phyloP scores from a whole-genome alignment of 2,797 vertebrate species.

The Heteromormyrus szaboi region DNA sequence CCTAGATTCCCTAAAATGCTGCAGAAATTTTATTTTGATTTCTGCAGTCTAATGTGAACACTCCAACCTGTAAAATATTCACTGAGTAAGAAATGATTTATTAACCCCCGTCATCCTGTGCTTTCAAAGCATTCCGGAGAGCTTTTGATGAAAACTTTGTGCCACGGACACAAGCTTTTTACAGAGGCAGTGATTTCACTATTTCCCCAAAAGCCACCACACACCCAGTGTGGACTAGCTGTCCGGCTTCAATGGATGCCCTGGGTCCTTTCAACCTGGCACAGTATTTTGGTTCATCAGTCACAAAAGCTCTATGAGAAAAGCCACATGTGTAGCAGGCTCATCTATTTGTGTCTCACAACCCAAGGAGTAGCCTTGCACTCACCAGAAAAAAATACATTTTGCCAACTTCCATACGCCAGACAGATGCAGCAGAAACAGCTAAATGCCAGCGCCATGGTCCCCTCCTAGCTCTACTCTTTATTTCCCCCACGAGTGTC shows the following conservation, averaged over 20 bases:
- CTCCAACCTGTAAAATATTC: not conserved
- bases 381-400: not conserved
- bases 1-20: not conserved
- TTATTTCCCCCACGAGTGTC: slow-evolving; percentile 23
- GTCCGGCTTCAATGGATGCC: not conserved
- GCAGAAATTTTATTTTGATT: not conserved
- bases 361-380: not conserved
- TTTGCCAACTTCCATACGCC: not conserved
- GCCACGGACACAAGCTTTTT: not conserved
- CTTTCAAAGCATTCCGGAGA: not conserved
- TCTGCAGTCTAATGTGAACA: not conserved
- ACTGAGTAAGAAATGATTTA: not conserved
- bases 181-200: not conserved
- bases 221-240: not conserved
- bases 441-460: not conserved
- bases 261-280: not conserved
- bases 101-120: not conserved
- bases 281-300: not conserved
- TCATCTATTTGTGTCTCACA: not conserved
- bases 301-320: not conserved
- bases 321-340: not conserved
- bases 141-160: not conserved
- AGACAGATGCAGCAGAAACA: not conserved
- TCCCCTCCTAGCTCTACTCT: not conserved
- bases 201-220: not conserved